Evolutionary conservation across 2,888 invertebrate genomes (phyloP).

Genomic region (Palloptera scutellata): DNA sequence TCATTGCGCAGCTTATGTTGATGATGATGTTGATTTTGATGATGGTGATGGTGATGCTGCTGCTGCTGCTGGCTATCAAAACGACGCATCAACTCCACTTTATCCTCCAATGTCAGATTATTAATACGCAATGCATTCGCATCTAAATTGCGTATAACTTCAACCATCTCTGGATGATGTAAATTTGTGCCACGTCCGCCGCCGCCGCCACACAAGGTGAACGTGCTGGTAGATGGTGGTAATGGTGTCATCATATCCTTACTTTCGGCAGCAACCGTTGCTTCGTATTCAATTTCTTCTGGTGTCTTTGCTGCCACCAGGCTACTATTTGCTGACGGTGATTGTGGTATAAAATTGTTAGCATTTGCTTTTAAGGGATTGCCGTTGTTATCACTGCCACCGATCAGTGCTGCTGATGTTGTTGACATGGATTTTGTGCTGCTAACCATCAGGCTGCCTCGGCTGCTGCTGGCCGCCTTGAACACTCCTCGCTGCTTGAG

Average conservation of each 20-base stretch:
- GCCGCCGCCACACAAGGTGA: slow-evolving; percentile 28
- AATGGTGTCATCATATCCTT: slow-evolving; percentile 64
- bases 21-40: slow-evolving; percentile 15
- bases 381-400: background rate
- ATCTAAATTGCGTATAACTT: slow-evolving; percentile 57
- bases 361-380: background rate
- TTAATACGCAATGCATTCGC: slow-evolving; percentile 54
- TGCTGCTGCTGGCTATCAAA: slow-evolving; percentile 32
- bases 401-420: background rate
- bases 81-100: slow-evolving; percentile 43
- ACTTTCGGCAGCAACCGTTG: slow-evolving; percentile 60
- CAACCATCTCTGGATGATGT: slow-evolving; percentile 56
- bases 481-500: slow-evolving; percentile 20
- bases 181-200: slow-evolving; percentile 43
- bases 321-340: slow-evolving; percentile 10
- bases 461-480: background rate
- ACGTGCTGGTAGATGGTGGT: slow-evolving; percentile 35
- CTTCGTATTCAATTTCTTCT: slow-evolving; percentile 60
- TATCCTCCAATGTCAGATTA: slow-evolving; percentile 50
- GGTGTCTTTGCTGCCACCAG: slow-evolving; percentile 49
- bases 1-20: slow-evolving; percentile 24
- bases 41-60: slow-evolving; percentile 17
- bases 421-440: background rate
- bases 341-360: background rate
- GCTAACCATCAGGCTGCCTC: too few species aligned